Base-by-base conservation (phyloP, 2,797 vertebrate genomes). In the Acipenser oxyrinchus region DNA sequence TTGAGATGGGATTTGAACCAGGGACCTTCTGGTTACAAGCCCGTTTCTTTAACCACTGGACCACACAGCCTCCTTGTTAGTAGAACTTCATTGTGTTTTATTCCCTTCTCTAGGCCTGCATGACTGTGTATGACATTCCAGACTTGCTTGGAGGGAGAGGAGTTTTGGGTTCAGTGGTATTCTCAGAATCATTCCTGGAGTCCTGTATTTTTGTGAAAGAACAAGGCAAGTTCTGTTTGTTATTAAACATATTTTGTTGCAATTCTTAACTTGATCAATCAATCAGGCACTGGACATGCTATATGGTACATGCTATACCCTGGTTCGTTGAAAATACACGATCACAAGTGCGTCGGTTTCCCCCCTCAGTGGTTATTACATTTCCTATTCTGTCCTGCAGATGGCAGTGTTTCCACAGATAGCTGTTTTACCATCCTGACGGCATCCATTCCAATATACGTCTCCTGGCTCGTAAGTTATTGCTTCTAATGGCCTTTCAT, bases 121-220 rank as follows among this genome's bases (percentile, higher is more conserved):
- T 99, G 91, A 85, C 83, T 6, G 78, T 98, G 9, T 90, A 84
- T 58, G 94, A 99, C 83, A 92, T 99, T 76, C 94, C 95, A 51
- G 92, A 96, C 75, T 76, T 94, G 68, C 86, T 90, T 67, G 72
- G 82, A 4, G 83, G 84, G 23, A 74, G 74, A 8, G 90, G 85
- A 0, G 80, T 84, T 72, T 82, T 98, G 71, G 96, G 97, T 23
- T 97, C 97, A 18, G 83, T 99, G 55, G 88, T 95, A 70, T 99
- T 97, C 79, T 96, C 96, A 4, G 97, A 99, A 66, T 95, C 94
- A 0, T 99, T 99, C 77, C 73, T 99, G 71, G 93, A 94, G 55
- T 98, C 97, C 37, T 90, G 86, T 70, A 92, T 99, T 66, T 86
- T 85, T 70, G 88, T 98, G 68, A 94, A 93, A 72, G 92, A 95